These are phyloP conservation scores for Papilio elwesi DNA, from an alignment of 2,888 invertebrate genomes.

Conservation along the genomic window DNA sequence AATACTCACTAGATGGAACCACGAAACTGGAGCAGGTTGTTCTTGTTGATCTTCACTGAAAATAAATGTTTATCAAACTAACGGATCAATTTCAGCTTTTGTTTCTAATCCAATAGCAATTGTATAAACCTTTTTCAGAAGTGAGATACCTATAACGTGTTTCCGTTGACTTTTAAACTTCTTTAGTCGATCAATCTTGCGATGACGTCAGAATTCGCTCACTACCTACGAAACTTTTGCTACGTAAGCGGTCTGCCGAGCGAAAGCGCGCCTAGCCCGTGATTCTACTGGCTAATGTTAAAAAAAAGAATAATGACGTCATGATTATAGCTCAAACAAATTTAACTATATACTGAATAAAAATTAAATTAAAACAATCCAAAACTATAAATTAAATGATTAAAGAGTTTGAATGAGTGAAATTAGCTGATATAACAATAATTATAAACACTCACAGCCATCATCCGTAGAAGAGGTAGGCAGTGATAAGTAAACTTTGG, in stretches of 20 bases:
- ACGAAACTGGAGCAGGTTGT: slow-evolving; percentile 57
- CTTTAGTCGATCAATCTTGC: slow-evolving; percentile 26
- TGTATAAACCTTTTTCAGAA: slow-evolving; percentile 16
- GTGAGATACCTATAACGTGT: slow-evolving; percentile 28
- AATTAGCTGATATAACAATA: background rate
- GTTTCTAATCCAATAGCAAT: background rate
- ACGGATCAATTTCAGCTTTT: slow-evolving; percentile 14
- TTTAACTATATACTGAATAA: background rate
- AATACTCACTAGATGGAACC: slow-evolving; percentile 67
- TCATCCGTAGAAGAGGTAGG: background rate
- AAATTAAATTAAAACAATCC: too few relatives aligned
- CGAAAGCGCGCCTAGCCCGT: slow-evolving; percentile 26
- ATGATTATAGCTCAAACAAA: background rate
- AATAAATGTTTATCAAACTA: slow-evolving; percentile 45
- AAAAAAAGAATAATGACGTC: slow-evolving; percentile 27
- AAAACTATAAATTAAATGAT: too few relatives aligned
- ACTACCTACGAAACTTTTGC: slow-evolving; percentile 34
- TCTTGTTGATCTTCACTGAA: slow-evolving; percentile 62
- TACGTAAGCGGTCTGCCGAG: slow-evolving; percentile 37
- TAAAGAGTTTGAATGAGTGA: background rate
- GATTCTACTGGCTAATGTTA: slow-evolving; percentile 12
- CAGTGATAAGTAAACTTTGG: slow-evolving; percentile 4
- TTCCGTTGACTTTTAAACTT: slow-evolving; percentile 19
- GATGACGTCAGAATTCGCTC: slow-evolving; percentile 41
- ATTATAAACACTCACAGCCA: background rate